Evolutionary conservation across 2,113 vertebrate species (phyloP), one percentile per base, ranked within the genome.

Genomic region (Amphiprion ocellaris): DNA sequence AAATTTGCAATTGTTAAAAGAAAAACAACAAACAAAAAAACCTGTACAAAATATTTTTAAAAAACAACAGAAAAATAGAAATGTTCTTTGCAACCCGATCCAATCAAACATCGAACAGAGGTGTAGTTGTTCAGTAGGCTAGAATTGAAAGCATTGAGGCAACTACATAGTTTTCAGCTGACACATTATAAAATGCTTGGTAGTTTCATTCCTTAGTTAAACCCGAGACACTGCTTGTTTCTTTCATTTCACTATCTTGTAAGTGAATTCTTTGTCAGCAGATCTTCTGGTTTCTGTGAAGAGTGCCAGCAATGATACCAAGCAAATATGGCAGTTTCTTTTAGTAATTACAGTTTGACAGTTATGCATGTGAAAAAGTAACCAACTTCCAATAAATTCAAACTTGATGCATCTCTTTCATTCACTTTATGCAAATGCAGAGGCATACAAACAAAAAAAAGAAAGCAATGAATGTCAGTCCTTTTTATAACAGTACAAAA

Each of bases 21-120:
- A 52, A 55, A 30, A 55, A 56, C 15, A 50, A 17, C 3, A 53
- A 37, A 9, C 62, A 73, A 71, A 52, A 67, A 63, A 60, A 69
- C 69, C 82, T 89, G 69, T 75, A 91, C 82, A 89, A 46, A 62
- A 72, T 37, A 37, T 37, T 8, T 37, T 56, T 63, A n/a, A 77
- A 81, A 81, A 83, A 39, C 15, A 67, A 79, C 52, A 83, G 56
- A 79, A 47, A 81, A 82, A 67, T 10, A 70, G 5, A 79, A 30
- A 64, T 69, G 12, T 50, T 49, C 44, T 76, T 81, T 60, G 12
- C 41, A 60, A 49, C 41, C 19, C 21, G 47, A 69, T 11, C 53
- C 41, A 64, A 16, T 56, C 59, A 5, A n/a, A 65, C 19, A 62
- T 64, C 74, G 71, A 72, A 26, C 37, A 0, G 30, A 17, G 24